A percentile compares a stretch with the other conserved stretches of the same genome.
phyloP scores from a whole-genome alignment of 2,888 invertebrate genomes.

The Drosophila heteroneura region DNA sequence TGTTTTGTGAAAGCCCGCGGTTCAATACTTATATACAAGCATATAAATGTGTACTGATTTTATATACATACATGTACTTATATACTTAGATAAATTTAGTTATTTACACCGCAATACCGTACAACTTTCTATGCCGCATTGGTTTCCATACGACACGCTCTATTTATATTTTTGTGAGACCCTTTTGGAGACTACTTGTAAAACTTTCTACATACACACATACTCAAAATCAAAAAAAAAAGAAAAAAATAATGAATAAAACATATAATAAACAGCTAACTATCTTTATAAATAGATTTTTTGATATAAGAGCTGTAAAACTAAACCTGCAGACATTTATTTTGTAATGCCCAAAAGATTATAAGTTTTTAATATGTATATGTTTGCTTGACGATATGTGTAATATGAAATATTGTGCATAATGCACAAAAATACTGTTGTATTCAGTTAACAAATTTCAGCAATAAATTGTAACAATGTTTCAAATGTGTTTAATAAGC shows the following conservation, averaged over 20 bases:
- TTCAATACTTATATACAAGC: slow-evolving; percentile 54
- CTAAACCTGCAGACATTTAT: slow-evolving; percentile 29
- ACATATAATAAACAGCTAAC: slow-evolving; percentile 21
- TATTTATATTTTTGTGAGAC: slow-evolving; percentile 74
- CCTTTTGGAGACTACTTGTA: slow-evolving; percentile 57
- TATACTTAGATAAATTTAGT: slow-evolving; percentile 57
- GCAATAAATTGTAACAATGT: slow-evolving; percentile 71
- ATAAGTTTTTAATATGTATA: slow-evolving; percentile 21
- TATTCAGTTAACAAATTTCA: slow-evolving; percentile 72
- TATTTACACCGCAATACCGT: slow-evolving; percentile 51
- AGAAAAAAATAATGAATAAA: not conserved
- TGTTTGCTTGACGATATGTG: slow-evolving; percentile 47
- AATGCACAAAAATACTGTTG: slow-evolving; percentile 52
- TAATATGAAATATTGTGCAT: slow-evolving; percentile 41
- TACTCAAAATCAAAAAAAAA: not conserved
- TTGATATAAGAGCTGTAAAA: slow-evolving; percentile 31
- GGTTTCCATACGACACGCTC: slow-evolving; percentile 68
- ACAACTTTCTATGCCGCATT: slow-evolving; percentile 44
- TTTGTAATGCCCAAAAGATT: slow-evolving; percentile 4
- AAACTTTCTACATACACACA: slow-evolving; percentile 28
- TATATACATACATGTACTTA: slow-evolving; percentile 62
- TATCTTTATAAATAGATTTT: slow-evolving; percentile 29
- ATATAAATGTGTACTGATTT: slow-evolving; percentile 76
- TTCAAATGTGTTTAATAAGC: slow-evolving; percentile 30
- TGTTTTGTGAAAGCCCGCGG: slow-evolving; percentile 25